Conservation (phyloP, 2,113 vertebrate genomes). For the Sapayoa aenigma region DNA sequence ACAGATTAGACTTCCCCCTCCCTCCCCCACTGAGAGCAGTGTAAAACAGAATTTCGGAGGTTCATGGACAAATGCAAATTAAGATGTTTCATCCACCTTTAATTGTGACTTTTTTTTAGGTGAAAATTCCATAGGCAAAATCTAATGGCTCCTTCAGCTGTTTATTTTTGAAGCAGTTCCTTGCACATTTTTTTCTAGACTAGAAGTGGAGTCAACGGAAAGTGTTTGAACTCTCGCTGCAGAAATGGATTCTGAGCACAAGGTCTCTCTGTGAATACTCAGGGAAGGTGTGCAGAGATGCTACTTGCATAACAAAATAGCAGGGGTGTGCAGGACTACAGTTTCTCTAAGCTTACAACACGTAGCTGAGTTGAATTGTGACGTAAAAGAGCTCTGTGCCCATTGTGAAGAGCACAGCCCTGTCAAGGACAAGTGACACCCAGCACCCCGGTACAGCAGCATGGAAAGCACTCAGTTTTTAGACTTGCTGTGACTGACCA, state of each 20-base stretch:
- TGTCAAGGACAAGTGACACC: background rate
- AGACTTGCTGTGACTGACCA: background rate
- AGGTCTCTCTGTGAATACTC: background rate
- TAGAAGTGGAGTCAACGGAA: background rate
- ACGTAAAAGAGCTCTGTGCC: background rate
- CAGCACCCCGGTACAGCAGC: background rate
- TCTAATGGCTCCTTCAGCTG: background rate
- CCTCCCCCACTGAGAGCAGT: too few relatives aligned
- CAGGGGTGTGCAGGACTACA: background rate
- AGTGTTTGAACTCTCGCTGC: background rate
- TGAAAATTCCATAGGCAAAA: background rate
- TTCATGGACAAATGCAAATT: background rate
- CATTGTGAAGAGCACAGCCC: rapidly evolving
- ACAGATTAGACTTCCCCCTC: too few relatives aligned
- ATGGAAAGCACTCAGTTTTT: background rate
- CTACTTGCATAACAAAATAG: background rate
- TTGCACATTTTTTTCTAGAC: background rate
- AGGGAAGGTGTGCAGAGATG: background rate
- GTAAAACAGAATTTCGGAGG: background rate
- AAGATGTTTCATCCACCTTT: background rate
- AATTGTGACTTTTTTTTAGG: background rate
- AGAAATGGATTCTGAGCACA: background rate
- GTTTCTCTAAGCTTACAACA: background rate
- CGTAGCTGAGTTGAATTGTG: rapidly evolving
- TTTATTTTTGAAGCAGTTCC: background rate